Conservation (phyloP, 1,140 invertebrate species). For the Bombus soroeensis region DNA sequence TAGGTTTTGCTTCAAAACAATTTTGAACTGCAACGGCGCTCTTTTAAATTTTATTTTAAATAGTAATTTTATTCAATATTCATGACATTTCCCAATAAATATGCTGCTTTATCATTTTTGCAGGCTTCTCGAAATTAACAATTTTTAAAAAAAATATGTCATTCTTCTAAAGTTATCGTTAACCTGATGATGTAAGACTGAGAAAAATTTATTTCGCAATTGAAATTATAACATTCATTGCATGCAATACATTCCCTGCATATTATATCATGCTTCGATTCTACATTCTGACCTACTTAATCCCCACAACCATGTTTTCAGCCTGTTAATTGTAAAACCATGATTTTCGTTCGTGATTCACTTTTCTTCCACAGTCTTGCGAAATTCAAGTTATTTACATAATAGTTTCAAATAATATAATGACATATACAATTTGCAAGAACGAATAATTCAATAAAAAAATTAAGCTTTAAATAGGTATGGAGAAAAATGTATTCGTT, state of each 20-base stretch:
- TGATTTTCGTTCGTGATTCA: neutral
- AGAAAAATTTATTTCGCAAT: neutral
- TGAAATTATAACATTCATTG: neutral
- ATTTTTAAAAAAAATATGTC: no score
- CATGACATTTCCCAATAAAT: no score
- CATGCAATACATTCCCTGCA: neutral
- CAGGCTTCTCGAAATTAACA: no score
- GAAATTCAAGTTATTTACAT: neutral
- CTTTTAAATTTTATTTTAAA: no score
- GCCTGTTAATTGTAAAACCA: neutral
- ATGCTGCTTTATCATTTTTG: no score
- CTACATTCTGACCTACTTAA: neutral
- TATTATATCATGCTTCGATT: neutral
- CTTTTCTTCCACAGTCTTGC: neutral
- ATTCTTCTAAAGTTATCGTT: no score
- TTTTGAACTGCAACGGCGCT: no score
- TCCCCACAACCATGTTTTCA: neutral
- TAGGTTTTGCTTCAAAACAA: no score
- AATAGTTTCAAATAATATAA: neutral
- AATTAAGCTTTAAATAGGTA: neutral
- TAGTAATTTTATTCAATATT: no score
- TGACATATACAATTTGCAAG: neutral
- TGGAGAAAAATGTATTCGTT: neutral
- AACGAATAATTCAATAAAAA: neutral
- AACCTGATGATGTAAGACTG: neutral